A percentile compares a stretch with the other conserved stretches of the same genome.
phyloP scores from a whole-genome alignment of 1,140 invertebrate species.

The Magallana angulata region DNA sequence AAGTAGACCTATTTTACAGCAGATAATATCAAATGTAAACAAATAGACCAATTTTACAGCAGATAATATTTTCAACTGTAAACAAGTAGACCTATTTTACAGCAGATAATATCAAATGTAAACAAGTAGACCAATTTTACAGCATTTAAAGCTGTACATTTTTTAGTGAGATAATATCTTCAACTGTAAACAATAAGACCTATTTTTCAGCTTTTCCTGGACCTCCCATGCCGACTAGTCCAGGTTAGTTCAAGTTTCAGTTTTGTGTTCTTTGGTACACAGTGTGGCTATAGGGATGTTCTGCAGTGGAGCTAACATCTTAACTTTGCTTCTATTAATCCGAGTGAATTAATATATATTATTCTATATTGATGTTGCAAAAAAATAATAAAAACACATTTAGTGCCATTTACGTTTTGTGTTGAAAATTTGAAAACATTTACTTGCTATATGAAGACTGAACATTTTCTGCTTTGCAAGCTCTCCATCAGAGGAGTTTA shows the following conservation, averaged over 20 bases:
- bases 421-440: neutral
- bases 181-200: neutral
- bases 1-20: too few relatives aligned
- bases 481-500: conserved; percentile 52
- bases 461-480: conserved; percentile 48
- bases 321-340: too few relatives aligned
- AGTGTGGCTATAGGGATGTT: neutral
- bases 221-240: conserved; percentile 47
- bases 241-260: conserved; percentile 46
- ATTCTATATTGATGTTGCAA: neutral
- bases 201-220: conserved; percentile 31
- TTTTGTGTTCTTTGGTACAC: neutral
- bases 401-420: too few relatives aligned
- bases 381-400: neutral
- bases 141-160: too few relatives aligned
- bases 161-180: too few relatives aligned
- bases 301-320: neutral
- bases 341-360: too few relatives aligned
- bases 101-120: too few relatives aligned
- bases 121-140: too few relatives aligned
- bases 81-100: too few relatives aligned
- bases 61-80: too few relatives aligned
- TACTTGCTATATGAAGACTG: neutral
- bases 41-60: too few relatives aligned
- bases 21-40: too few relatives aligned